Evolutionary conservation across 2,797 vertebrate species (phyloP), one percentile per base, ranked within the genome.

Genomic region (Sternarchorhynchus goeldii): DNA sequence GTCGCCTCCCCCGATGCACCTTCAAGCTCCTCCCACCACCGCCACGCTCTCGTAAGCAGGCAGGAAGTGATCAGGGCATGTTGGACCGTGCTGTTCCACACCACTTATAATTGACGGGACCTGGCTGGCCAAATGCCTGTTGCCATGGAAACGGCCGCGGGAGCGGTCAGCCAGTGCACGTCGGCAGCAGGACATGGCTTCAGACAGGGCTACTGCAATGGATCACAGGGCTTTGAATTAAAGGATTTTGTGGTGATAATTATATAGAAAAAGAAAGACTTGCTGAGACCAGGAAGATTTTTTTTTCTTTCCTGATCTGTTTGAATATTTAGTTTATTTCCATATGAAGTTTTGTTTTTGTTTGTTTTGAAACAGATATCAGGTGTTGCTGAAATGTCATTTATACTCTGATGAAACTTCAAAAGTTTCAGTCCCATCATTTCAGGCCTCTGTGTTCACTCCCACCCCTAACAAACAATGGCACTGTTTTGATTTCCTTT

Each of bases 401-500:
- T 70, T 67, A 69, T 81, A 64, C 62, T 75, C 63, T 20, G 53
- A 73, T 69, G 69, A 64, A 59, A 59, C 55, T 75, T 81, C 64
- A 73, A 31, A 63, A 45, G 56, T 67, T 78, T 62, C 31, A 72
- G 58, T 70, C 45, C 45, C 12, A 83, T 57, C 55, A 12, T 75
- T 78, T 59, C 78, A 60, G 58, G 64, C 63, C 71, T 76, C 64
- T 65, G 83, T 85, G 55, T 84, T 87, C 81, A 78, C 81, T 77
- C 62, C 67, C 58, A 69, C 68, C 66, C 81, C 57, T 78, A 60
- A 78, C 58, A 78, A 82, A 82, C 69, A 67, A 80, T 74, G 64
- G 76, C 86, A 87, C 85, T 86, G 83, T 84, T 83, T 67, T 79
- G 56, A 21, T 83, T 58, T 81, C 72, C 50, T 76, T 75, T 82